These are phyloP conservation scores for Amblyjoppa proteus DNA, from an alignment of 2,888 invertebrate genomes.

Conservation along the genomic window DNA sequence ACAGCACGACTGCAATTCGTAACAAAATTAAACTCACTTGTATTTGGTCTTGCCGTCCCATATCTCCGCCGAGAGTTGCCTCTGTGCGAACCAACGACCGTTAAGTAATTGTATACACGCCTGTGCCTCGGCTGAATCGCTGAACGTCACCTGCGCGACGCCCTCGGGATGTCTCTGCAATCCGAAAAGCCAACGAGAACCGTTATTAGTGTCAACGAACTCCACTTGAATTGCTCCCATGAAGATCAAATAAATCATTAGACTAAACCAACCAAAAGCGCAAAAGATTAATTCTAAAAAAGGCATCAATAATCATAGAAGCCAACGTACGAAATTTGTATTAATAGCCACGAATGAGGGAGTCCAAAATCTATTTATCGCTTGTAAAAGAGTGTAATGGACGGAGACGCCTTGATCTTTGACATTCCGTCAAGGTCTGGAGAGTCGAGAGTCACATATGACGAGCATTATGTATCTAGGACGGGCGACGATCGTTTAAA, in stretches of 20 bases:
- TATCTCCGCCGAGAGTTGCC: slow-evolving; percentile 93
- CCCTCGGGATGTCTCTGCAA: slow-evolving; percentile 95
- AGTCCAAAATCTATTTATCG: slow-evolving; percentile 29
- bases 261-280: not conserved
- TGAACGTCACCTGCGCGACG: slow-evolving; percentile 96
- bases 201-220: slow-evolving; percentile 10
- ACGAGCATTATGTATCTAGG: slow-evolving; percentile 59
- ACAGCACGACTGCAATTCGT: not conserved
- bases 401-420: slow-evolving; percentile 28
- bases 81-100: slow-evolving; percentile 95
- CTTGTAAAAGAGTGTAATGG: not conserved
- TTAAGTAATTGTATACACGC: slow-evolving; percentile 94
- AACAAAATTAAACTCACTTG: slow-evolving; percentile 85
- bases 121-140: slow-evolving; percentile 96
- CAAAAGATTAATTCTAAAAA: slow-evolving; percentile 52
- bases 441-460: slow-evolving; percentile 31
- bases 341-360: slow-evolving; percentile 24
- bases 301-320: slow-evolving; percentile 39
- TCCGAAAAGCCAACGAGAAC: slow-evolving; percentile 9
- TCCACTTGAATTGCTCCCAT: not conserved
- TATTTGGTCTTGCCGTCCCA: slow-evolving; percentile 99
- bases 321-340: slow-evolving; percentile 28
- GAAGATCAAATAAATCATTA: slow-evolving; percentile 19
- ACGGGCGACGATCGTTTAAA: slow-evolving; percentile 54
- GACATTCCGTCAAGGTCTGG: slow-evolving; percentile 47